Percentiles rank a stretch among this genome's conserved stretches.
These are phyloP conservation scores for Adelosebastes latens DNA, from an alignment of 2,797 vertebrate genomes.

Conservation along the genomic window DNA sequence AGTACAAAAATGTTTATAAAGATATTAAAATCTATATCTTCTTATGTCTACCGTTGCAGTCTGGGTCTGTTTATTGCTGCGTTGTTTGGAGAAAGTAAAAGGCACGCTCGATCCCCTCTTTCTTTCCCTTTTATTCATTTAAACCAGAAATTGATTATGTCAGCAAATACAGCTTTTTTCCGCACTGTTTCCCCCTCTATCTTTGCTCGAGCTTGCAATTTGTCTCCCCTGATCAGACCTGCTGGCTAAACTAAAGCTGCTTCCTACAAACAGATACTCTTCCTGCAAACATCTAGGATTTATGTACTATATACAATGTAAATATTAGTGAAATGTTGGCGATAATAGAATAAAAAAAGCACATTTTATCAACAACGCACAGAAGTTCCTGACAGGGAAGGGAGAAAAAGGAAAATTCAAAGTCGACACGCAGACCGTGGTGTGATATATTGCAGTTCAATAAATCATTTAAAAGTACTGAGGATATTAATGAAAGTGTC, in stretches of 20 bases:
- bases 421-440: conserved; percentile 8
- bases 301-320: conserved; percentile 6
- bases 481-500: conserved; percentile 78
- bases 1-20: conserved; percentile 92
- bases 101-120: background rate
- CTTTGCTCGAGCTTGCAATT: conserved; percentile 50
- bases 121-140: conserved; percentile 55
- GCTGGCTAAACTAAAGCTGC: conserved; percentile 29
- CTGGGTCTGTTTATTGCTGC: conserved; percentile 69
- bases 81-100: conserved; percentile 14
- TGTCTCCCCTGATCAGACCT: conserved; percentile 57
- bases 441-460: conserved; percentile 56
- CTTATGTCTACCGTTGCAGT: conserved; percentile 86
- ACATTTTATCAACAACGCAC: background rate
- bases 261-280: conserved; percentile 23
- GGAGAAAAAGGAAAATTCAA: conserved; percentile 19
- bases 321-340: background rate
- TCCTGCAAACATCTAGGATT: background rate
- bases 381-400: conserved; percentile 7
- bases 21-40: conserved; percentile 93
- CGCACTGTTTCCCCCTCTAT: conserved; percentile 30
- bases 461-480: conserved; percentile 72
- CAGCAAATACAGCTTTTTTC: conserved; percentile 47
- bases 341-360: background rate
- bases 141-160: conserved; percentile 55